Conservation (phyloP, 2,113 vertebrate species). For the human (Homo sapiens) region DNA sequence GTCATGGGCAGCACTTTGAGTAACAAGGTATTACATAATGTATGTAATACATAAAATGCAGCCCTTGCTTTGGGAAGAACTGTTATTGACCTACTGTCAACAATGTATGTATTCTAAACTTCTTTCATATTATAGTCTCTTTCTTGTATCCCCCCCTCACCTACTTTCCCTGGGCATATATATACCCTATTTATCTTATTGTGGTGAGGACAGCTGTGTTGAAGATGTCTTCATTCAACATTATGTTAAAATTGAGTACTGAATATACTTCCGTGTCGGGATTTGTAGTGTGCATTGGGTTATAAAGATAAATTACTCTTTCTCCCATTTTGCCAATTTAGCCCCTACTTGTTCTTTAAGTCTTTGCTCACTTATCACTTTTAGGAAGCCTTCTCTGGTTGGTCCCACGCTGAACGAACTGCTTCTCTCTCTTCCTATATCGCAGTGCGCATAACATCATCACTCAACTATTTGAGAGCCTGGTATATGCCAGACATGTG, state of each 20-base stretch:
- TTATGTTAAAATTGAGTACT: neutral
- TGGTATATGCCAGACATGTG: neutral
- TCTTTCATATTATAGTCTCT: neutral
- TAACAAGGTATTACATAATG: neutral
- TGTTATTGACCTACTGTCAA: neutral
- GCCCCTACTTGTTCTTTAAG: neutral
- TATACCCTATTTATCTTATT: neutral
- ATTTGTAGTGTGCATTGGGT: neutral
- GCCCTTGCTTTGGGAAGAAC: neutral
- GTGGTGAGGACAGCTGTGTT: neutral
- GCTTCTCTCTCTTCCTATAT: neutral
- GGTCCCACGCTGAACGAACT: neutral
- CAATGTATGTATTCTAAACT: neutral
- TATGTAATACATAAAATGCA: neutral
- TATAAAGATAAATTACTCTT: neutral
- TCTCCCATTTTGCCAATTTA: neutral
- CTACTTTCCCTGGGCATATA: neutral
- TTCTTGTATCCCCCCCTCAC: neutral
- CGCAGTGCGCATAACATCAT: neutral
- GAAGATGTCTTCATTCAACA: neutral
- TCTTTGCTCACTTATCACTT: neutral
- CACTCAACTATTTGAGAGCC: neutral
- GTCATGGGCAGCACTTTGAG: neutral
- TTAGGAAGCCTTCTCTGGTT: neutral
- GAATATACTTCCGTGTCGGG: neutral